These are phyloP conservation scores for Anoplopoma fimbria DNA, from an alignment of 2,113 vertebrate species.

Conservation along the genomic window DNA sequence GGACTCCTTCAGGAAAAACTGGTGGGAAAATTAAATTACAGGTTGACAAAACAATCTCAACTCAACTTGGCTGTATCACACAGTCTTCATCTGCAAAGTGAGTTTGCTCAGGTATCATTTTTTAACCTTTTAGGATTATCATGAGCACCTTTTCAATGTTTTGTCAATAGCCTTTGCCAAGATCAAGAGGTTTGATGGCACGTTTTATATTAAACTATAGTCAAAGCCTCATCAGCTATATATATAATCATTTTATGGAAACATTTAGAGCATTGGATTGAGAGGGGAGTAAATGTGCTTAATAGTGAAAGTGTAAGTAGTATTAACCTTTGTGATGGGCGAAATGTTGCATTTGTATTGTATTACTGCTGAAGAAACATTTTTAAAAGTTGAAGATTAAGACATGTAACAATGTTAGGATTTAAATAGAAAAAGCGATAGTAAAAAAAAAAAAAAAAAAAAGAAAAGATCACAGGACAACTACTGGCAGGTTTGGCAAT, in stretches of 20 bases:
- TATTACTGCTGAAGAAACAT: background rate
- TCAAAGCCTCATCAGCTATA: background rate
- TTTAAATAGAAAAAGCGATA: background rate
- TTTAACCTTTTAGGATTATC: background rate
- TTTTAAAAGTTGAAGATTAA: background rate
- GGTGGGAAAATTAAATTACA: background rate
- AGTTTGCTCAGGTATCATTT: background rate
- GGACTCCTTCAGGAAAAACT: slow-evolving; percentile 89
- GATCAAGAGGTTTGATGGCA: background rate
- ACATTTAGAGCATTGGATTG: background rate
- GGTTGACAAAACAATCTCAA: background rate
- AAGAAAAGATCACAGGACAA: background rate
- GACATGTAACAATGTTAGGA: background rate
- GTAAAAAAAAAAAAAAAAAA: too few species aligned
- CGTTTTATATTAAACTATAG: background rate
- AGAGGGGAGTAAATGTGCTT: background rate
- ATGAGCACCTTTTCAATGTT: background rate
- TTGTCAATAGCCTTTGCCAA: background rate
- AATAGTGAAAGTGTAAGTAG: background rate
- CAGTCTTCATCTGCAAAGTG: background rate
- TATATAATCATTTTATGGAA: background rate
- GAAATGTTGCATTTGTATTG: background rate
- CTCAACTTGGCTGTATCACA: background rate
- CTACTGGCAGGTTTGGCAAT: background rate
- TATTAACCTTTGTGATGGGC: background rate